Conservation (phyloP, 2,797 vertebrate genomes). For the Pantherophis vulpinus region DNA sequence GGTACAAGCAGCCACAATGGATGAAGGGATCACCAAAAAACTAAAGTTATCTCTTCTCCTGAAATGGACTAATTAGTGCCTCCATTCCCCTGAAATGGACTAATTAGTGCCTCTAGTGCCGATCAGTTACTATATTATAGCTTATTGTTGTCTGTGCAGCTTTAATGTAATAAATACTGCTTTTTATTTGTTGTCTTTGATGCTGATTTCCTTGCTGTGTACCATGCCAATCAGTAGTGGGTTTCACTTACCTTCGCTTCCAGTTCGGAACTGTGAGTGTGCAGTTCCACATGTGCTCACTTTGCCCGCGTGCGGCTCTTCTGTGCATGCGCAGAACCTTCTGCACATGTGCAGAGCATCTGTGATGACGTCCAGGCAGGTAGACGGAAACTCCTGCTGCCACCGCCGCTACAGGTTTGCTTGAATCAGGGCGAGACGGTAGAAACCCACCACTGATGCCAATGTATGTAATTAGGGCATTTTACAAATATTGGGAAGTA, state of each 20-base stretch:
- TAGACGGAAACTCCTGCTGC: too few relatives aligned
- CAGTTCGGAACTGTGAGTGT: too few relatives aligned
- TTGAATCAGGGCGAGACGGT: too few relatives aligned
- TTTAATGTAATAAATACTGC: background rate
- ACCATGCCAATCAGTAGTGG: background rate
- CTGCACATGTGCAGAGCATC: too few relatives aligned
- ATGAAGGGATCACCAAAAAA: background rate
- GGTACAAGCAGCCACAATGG: background rate
- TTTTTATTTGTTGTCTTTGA: background rate
- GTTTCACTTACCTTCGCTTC: too few relatives aligned
- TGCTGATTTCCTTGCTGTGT: background rate
- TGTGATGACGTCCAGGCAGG: too few relatives aligned
- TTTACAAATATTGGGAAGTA: background rate
- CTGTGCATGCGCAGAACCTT: too few relatives aligned
- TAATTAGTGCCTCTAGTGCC: too few relatives aligned
- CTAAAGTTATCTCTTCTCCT: background rate
- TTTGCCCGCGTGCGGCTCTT: too few relatives aligned
- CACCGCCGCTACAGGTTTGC: too few relatives aligned
- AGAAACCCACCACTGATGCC: background rate
- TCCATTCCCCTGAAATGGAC: background rate
- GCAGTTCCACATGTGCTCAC: too few relatives aligned
- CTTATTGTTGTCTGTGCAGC: background rate
- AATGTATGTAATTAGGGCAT: background rate
- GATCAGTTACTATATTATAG: background rate
- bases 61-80: background rate